Conservation (phyloP, 2,888 invertebrate genomes). For the Candidula unifasciata region DNA sequence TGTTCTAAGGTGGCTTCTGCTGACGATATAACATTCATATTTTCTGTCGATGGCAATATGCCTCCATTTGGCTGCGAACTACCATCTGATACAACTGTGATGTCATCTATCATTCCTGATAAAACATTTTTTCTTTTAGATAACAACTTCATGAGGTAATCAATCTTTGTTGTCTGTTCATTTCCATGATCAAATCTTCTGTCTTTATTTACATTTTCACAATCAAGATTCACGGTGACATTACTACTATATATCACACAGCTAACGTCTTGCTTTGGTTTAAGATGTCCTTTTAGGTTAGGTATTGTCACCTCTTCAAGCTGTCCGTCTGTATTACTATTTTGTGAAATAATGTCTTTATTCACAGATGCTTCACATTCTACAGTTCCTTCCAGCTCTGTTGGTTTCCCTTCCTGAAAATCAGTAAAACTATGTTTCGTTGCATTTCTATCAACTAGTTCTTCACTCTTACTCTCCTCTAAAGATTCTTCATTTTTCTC, state of each 20-base stretch:
- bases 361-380: not conserved
- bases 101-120: slow-evolving; percentile 64
- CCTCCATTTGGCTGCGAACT: not conserved
- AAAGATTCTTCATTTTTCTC: not conserved
- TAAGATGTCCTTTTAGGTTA: not conserved
- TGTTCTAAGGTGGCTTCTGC: not conserved
- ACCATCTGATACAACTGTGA: slow-evolving; percentile 35
- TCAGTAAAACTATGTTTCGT: not conserved
- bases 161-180: slow-evolving; percentile 44
- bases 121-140: slow-evolving; percentile 64
- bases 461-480: not conserved
- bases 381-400: not conserved
- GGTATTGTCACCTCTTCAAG: not conserved
- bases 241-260: not conserved
- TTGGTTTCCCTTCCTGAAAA: not conserved
- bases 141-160: slow-evolving; percentile 65
- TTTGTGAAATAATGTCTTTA: not conserved
- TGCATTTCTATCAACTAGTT: not conserved
- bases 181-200: not conserved
- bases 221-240: not conserved
- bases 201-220: not conserved
- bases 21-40: not conserved
- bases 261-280: not conserved
- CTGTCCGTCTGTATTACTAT: no score
- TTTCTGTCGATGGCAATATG: not conserved